phyloP scores from a whole-genome alignment of 2,113 vertebrate species.

The Myiopsitta monachus region DNA sequence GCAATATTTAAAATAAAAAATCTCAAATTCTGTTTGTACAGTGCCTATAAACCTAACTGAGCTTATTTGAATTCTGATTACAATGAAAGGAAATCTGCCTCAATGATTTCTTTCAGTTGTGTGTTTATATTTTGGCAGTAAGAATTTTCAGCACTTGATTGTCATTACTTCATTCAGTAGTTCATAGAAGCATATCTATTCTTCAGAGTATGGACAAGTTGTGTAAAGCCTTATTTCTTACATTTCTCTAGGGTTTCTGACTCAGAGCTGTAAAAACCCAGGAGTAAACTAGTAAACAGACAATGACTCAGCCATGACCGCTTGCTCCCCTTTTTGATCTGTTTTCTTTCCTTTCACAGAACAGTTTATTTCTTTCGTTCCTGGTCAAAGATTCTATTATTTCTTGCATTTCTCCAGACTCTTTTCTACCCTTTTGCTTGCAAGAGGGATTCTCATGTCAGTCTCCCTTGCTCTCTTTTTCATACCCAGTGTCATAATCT shows the following conservation, averaged over 20 bases:
- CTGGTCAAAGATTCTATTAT: slow-evolving; percentile 6
- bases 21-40: not conserved
- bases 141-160: not conserved
- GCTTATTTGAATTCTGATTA: not conserved
- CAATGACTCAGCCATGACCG: not conserved
- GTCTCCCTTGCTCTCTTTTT: not conserved
- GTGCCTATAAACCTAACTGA: not conserved
- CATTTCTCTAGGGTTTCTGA: not conserved
- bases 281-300: not conserved
- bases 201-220: not conserved
- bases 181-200: not conserved
- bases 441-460: not conserved
- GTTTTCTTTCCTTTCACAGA: slow-evolving; percentile 7
- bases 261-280: not conserved
- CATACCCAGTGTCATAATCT: not conserved
- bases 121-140: not conserved
- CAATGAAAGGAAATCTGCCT: not conserved
- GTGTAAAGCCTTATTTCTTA: not conserved
- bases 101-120: not conserved
- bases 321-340: not conserved
- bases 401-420: not conserved
- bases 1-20: not conserved
- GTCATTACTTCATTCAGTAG: not conserved
- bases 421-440: not conserved
- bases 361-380: slow-evolving; percentile 29